Evolutionary conservation across 1,140 invertebrate species (phyloP).

Genomic region (Rhynchophorus ferrugineus): DNA sequence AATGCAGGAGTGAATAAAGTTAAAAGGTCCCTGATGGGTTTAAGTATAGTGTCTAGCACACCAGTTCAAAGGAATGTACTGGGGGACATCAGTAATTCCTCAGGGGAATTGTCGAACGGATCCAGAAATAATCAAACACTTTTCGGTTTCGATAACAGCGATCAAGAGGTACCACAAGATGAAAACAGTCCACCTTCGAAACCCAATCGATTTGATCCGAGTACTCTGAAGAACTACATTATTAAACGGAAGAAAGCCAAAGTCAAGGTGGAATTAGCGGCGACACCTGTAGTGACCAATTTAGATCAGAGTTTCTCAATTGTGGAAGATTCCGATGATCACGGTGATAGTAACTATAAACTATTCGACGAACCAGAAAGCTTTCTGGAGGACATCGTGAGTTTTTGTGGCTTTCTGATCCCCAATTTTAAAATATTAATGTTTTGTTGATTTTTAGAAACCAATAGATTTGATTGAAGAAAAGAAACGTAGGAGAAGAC

Average conservation of each 20-base stretch:
- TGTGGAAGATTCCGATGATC: background rate
- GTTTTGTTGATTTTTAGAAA: constrained; percentile 1
- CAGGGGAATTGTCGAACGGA: background rate
- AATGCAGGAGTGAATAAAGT: constrained; percentile 1
- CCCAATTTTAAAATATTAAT: constrained; percentile 5
- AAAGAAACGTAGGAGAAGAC: background rate
- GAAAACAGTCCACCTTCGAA: constrained; percentile 3
- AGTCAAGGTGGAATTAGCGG: no score
- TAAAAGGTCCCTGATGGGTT: background rate
- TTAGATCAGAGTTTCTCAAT: background rate
- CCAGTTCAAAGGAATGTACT: constrained; percentile 10
- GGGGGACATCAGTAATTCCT: constrained; percentile 11
- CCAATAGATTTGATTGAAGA: constrained; percentile 2
- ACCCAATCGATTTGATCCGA: constrained; percentile 9
- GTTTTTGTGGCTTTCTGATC: background rate
- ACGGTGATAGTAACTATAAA: no score
- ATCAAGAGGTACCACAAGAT: background rate
- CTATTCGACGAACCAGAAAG: background rate
- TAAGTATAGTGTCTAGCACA: constrained; percentile 2
- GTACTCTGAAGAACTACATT: constrained; percentile 4
- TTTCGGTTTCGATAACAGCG: constrained; percentile 19
- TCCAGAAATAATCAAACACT: background rate
- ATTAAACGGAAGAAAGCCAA: background rate
- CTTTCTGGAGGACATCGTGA: background rate
- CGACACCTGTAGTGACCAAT: no score